phyloP scores from a whole-genome alignment of 2,888 invertebrate species.

The Lasioglossum leucozonium region DNA sequence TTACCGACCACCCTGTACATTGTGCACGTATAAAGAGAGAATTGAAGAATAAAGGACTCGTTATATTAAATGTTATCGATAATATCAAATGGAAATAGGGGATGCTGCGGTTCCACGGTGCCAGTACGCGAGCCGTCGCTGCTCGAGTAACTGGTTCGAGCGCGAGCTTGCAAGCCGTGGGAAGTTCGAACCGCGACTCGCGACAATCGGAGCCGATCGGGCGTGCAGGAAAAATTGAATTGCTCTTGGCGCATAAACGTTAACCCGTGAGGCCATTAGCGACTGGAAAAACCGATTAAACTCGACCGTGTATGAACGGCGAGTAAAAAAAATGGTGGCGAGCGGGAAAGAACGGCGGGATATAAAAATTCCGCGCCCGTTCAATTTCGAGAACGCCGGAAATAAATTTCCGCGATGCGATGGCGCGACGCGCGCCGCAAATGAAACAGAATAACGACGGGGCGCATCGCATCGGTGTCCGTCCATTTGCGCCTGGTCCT shows the following conservation, averaged over 20 bases:
- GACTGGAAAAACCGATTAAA: slow-evolving; percentile 17
- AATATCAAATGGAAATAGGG: too few species aligned
- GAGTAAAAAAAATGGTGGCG: background rate
- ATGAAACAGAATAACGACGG: background rate
- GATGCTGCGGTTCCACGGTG: too few species aligned
- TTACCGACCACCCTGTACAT: too few species aligned
- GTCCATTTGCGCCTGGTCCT: background rate
- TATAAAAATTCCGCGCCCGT: slow-evolving; percentile 11
- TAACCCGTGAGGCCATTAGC: slow-evolving; percentile 7
- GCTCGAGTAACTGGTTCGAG: background rate
- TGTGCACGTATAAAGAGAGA: too few species aligned
- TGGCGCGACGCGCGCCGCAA: background rate
- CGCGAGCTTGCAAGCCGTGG: background rate
- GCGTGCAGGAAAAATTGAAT: slow-evolving; percentile 7
- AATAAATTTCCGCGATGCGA: background rate
- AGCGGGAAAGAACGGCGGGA: background rate
- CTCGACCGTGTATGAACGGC: background rate
- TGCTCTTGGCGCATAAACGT: background rate
- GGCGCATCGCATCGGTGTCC: background rate
- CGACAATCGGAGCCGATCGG: background rate
- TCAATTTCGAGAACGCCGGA: background rate
- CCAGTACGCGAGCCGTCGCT: too few species aligned
- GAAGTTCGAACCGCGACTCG: background rate
- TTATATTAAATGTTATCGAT: too few species aligned
- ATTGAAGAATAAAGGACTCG: too few species aligned